phyloP scores from a whole-genome alignment of 2,797 vertebrate species.

The Australoheros facetus region DNA sequence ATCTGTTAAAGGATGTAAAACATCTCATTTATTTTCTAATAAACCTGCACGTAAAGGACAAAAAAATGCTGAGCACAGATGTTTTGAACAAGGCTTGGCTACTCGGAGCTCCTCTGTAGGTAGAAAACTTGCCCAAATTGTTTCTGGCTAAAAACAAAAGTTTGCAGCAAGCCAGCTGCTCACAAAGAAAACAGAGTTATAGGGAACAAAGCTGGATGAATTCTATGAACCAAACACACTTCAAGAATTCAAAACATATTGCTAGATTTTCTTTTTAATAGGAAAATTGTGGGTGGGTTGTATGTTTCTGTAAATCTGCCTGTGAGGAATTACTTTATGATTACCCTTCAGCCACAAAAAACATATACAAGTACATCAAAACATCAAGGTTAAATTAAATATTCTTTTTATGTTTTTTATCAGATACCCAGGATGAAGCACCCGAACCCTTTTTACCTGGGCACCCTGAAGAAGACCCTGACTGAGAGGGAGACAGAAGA shows the following conservation, averaged over 20 bases:
- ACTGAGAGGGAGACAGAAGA: conserved; percentile 87
- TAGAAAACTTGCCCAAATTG: background rate
- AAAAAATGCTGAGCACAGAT: background rate
- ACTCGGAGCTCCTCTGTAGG: background rate
- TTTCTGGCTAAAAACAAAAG: background rate
- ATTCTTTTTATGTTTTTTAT: background rate
- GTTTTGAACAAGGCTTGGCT: background rate
- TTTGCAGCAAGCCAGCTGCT: background rate
- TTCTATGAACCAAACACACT: background rate
- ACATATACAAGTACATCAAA: too few relatives aligned
- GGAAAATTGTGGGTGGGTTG: background rate
- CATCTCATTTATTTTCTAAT: background rate
- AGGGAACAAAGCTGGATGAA: background rate
- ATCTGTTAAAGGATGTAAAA: background rate
- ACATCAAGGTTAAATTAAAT: too few relatives aligned
- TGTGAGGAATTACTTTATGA: background rate
- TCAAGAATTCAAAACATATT: background rate
- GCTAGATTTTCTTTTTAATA: background rate
- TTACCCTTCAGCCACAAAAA: background rate
- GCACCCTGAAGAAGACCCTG: conserved; percentile 86
- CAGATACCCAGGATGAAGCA: conserved; percentile 86
- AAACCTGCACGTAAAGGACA: background rate
- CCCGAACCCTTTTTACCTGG: conserved; percentile 90
- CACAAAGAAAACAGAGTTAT: background rate
- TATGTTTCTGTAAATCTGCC: background rate